Conservation (phyloP, 2,113 vertebrate species). For the Propithecus coquereli region DNA sequence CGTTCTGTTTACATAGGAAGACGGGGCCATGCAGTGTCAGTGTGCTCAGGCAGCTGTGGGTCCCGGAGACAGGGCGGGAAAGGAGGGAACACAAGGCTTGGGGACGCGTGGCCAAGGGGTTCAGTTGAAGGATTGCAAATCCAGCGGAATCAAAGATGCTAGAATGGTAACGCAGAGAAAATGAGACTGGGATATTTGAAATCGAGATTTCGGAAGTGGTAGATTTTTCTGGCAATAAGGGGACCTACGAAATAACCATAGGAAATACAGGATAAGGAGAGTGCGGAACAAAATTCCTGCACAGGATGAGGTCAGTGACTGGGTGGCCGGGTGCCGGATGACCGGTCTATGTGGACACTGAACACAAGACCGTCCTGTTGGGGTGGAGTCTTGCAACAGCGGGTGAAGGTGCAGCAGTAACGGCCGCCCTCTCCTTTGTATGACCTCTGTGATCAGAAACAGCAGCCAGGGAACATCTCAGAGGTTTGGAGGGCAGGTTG, state of each 20-base stretch:
- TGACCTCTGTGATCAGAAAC: neutral
- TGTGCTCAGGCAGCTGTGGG: neutral
- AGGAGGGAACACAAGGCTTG: too few relatives aligned
- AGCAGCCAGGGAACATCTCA: neutral
- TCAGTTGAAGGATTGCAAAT: neutral
- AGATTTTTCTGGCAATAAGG: neutral
- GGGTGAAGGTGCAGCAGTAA: neutral
- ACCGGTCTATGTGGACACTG: accelerated
- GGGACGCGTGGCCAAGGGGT: neutral
- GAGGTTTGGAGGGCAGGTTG: neutral
- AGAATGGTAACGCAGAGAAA: neutral
- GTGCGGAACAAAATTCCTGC: neutral
- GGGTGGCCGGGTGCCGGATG: neutral
- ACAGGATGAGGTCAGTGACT: neutral
- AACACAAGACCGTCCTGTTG: neutral
- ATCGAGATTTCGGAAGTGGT: neutral
- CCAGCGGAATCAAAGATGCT: neutral
- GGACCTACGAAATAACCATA: neutral
- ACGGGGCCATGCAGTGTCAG: too few relatives aligned
- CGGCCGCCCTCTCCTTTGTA: neutral
- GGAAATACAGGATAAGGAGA: neutral
- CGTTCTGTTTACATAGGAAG: neutral
- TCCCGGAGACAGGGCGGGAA: neutral
- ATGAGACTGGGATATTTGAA: neutral
- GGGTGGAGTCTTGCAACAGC: neutral